phyloP scores from a whole-genome alignment of 2,888 invertebrate genomes.

The Lacanobia oleracea region DNA sequence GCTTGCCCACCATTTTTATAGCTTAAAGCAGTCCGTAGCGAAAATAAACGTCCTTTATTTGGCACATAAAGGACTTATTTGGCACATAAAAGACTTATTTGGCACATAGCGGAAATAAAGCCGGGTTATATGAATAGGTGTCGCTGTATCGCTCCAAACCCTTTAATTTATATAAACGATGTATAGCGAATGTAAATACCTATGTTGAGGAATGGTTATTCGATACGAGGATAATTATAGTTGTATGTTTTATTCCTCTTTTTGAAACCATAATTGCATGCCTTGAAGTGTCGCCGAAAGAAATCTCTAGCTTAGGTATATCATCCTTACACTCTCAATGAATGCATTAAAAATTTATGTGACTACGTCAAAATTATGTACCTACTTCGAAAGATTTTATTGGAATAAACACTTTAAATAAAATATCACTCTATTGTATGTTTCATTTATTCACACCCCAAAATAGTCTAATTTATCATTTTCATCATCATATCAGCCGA shows the following conservation, averaged over 20 bases:
- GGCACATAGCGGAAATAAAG: constrained; percentile 52
- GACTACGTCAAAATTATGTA: too few relatives aligned
- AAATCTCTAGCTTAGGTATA: background rate
- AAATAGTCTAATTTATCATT: too few relatives aligned
- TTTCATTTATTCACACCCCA: too few relatives aligned
- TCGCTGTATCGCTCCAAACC: constrained; percentile 21
- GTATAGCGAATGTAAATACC: constrained; percentile 45
- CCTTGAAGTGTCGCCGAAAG: background rate
- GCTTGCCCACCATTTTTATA: constrained; percentile 62
- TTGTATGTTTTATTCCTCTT: background rate
- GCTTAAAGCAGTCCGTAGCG: constrained; percentile 61
- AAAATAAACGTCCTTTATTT: constrained; percentile 63
- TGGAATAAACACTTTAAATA: background rate
- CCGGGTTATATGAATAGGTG: constrained; percentile 52
- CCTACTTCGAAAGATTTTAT: background rate
- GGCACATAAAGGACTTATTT: constrained; percentile 59
- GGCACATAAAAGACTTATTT: constrained; percentile 58
- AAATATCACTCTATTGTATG: background rate
- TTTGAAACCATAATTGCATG: too few relatives aligned
- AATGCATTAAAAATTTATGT: too few relatives aligned
- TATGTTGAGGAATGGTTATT: constrained; percentile 31
- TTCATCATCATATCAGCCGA: too few relatives aligned
- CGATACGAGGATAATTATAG: background rate
- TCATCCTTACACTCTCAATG: too few relatives aligned
- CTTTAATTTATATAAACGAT: constrained; percentile 44